phyloP scores from a whole-genome alignment of 2,113 vertebrate genomes.

The Hymenochirus boettgeri region DNA sequence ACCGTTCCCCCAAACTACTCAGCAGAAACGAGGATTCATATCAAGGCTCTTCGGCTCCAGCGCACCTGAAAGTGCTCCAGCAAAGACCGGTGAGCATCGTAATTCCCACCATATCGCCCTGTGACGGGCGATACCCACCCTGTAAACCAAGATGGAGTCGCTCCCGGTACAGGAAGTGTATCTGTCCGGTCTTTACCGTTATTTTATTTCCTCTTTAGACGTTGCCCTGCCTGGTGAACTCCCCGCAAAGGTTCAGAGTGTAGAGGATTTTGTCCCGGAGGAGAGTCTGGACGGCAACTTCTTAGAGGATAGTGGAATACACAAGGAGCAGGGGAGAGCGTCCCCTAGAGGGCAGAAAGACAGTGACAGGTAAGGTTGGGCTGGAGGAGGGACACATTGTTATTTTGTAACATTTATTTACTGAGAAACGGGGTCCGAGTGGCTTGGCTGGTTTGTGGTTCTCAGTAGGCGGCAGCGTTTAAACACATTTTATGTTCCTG shows the following conservation, averaged over 20 bases:
- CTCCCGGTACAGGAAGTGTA: too few species aligned
- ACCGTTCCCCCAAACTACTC: constrained; percentile 33
- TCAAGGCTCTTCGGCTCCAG: constrained; percentile 79
- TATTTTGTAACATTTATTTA: too few species aligned
- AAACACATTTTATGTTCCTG: too few species aligned
- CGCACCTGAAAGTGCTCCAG: constrained; percentile 49
- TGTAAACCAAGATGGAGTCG: too few species aligned
- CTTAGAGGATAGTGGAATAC: constrained; percentile 69
- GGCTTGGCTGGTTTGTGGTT: too few species aligned
- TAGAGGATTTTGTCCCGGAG: constrained; percentile 91
- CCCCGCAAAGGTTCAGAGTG: constrained; percentile 63
- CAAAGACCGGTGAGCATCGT: constrained; percentile 69
- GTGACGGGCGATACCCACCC: too few species aligned
- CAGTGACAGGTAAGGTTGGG: constrained; percentile 78
- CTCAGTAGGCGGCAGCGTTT: too few species aligned
- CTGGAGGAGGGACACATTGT: too few species aligned
- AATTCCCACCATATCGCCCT: too few species aligned
- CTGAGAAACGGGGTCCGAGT: too few species aligned
- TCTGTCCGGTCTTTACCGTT: too few species aligned
- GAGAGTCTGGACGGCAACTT: constrained; percentile 86
- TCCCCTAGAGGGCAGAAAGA: constrained; percentile 50
- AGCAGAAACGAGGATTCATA: constrained; percentile 79
- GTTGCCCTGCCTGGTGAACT: constrained; percentile 42
- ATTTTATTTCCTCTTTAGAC: constrained; percentile 21
- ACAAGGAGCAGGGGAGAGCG: constrained; percentile 48